Conservation (phyloP, 1,140 invertebrate genomes). For the Macrocentrus cingulum region DNA sequence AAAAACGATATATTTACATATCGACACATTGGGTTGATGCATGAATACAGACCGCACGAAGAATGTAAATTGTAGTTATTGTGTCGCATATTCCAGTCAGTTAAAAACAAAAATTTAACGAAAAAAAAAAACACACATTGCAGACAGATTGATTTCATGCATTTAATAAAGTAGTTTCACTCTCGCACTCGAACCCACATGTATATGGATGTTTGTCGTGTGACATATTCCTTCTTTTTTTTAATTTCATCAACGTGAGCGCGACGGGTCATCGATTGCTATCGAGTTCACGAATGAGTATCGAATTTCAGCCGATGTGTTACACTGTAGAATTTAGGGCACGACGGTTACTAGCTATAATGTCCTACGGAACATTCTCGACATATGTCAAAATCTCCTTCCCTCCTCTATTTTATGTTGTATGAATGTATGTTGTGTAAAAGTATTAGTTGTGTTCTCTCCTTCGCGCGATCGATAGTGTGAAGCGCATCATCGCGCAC, state of each 20-base stretch:
- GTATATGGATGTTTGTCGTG: too few species aligned
- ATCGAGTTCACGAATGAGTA: conserved; percentile 4
- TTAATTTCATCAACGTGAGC: neutral
- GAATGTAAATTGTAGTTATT: conserved; percentile 4
- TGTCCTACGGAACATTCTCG: too few species aligned
- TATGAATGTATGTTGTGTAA: too few species aligned
- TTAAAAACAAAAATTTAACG: neutral
- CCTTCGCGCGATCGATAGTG: too few species aligned
- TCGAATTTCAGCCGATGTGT: conserved; percentile 16
- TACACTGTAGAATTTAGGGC: conserved; percentile 13
- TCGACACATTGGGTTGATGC: conserved; percentile 2
- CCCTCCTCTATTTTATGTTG: too few species aligned
- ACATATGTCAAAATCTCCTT: too few species aligned
- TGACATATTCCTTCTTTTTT: neutral
- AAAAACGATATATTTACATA: neutral
- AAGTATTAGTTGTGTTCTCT: too few species aligned
- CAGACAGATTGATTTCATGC: too few species aligned
- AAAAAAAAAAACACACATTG: conserved; percentile 2
- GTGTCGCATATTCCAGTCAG: neutral
- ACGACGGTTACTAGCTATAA: too few species aligned
- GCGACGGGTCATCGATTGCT: neutral
- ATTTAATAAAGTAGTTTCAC: too few species aligned
- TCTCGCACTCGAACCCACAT: too few species aligned
- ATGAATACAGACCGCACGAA: conserved; percentile 5
- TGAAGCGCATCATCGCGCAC: too few species aligned